Evolutionary conservation across 1,140 invertebrate genomes (phyloP), one percentile per base, ranked within the genome.

Genomic region (Cepaea nemoralis): DNA sequence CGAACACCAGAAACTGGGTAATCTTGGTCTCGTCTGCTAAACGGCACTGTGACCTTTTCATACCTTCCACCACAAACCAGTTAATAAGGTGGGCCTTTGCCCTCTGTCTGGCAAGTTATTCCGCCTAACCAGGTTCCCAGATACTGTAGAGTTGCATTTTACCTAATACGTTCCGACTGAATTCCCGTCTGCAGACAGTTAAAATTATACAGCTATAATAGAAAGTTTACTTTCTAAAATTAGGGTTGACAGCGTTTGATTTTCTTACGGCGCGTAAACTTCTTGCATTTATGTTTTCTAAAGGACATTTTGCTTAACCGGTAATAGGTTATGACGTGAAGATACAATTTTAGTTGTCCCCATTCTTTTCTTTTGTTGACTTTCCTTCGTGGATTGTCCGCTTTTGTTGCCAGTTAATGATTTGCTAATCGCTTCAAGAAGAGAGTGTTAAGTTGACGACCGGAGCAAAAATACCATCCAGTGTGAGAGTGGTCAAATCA

Each of bases 31-130:
- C 45, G 35, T n/a, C 33, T 39, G 55, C 48, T 33, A 79, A 79
- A 79, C 40, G 59, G n/a, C 59, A 63, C 5, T 31, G 16, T 69
- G 66, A 79, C 77, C 59, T 79, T 70, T 79, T 31, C 77, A 6
- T 39, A 33, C 27, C 5, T 27, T 27, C 63, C 35, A 48, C 39
- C 40, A 70, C 66, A 79, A 79, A 79, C 59, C 33, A 45, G 77
- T 79, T 79, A 69, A 79, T 70, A 79, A 45, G 66, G 40, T 37
- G 40, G 12, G 40, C 59, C 77, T 37, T 35, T 67, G n/a, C 40
- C 40, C 40, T 33, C 42, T 16, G 10, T 35, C 73, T 33, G 16
- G 42, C 42, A 39, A 39, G 75, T 45, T 35, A 45, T 77, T 63
- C n/a, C 42, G 16, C 73, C 73, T 48, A 42, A 39, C 48, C 45